Percentiles rank a stretch among this genome's conserved stretches.
Evolutionary conservation across 2,888 invertebrate species (phyloP).

Genomic region (Drosophila paucipuncta): DNA sequence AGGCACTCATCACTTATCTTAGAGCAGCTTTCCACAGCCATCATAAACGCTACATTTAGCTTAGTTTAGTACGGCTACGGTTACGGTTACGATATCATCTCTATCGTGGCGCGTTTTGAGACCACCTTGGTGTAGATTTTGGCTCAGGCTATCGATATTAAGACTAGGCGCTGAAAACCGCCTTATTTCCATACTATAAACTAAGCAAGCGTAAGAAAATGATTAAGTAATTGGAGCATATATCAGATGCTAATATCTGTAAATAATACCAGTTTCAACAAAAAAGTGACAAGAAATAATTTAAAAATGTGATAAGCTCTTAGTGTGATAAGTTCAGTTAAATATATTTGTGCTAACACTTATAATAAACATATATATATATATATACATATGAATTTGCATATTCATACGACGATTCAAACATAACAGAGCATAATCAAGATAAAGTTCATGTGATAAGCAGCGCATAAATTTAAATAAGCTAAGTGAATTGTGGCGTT

Average conservation of each 20-base stretch:
- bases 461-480: constrained; percentile 77
- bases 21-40: constrained; percentile 39
- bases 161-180: not conserved
- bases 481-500: constrained; percentile 74
- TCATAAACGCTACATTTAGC: constrained; percentile 51
- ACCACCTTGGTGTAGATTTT: constrained; percentile 1
- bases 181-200: not conserved
- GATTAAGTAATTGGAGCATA: not conserved
- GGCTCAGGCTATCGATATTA: not conserved
- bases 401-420: constrained; percentile 34
- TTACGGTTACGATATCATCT: constrained; percentile 43
- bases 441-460: constrained; percentile 80
- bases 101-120: constrained; percentile 5
- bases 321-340: constrained; percentile 12
- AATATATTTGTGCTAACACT: not conserved
- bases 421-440: constrained; percentile 69
- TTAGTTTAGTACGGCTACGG: constrained; percentile 74
- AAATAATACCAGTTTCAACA: not conserved
- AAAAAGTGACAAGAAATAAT: not conserved
- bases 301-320: constrained; percentile 18
- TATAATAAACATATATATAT: not conserved
- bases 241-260: not conserved
- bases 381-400: constrained; percentile 9
- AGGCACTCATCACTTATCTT: constrained; percentile 36
- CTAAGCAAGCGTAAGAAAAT: not conserved